Base-by-base conservation (phyloP, 2,797 vertebrate genomes). In the Margarornis squamiger region DNA sequence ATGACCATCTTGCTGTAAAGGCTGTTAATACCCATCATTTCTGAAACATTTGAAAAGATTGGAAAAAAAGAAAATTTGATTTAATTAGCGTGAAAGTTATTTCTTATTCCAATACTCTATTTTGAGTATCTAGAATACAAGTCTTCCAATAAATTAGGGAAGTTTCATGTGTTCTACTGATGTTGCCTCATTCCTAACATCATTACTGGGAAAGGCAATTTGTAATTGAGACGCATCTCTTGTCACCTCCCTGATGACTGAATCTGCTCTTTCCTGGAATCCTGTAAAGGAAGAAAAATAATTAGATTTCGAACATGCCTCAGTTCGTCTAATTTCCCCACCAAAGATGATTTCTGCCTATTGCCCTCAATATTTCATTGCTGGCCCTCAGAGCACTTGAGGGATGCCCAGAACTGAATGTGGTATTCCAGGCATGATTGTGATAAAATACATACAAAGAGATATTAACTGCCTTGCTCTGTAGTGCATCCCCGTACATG, bases 191-290 rank as follows among this genome's bases (percentile, higher is more conserved):
- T 74, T 94, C 77, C 85, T 87, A 72, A 36, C 14, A 26, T 45
- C 1, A 5, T 62, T 70, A 45, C 13, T 52, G 13, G 19, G 23
- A 86, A 70, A 75, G 2, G 3, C 0, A 0, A 12, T 58, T 75
- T 79, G 20, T 51, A 66, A 18, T 38, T 57, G 39, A 62, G 8
- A 68, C 9, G 1, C 6, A 55, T 48, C 12, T 49, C 48, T 52
- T 81, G 8, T 9, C 18, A 72, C 14, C 18, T 83, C 4, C 14
- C 7, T 32, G 41, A 5, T 39, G 62, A 58, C 4, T 38, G n/a
- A 81, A 63, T 70, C 14, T 72, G 7, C 9, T 80, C 5, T 77
- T 80, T 65, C 38, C 20, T 63, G 34, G 21, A 74, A 39, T 67
- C 20, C 3, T 52, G 18, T 67, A 76, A 90, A 49, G 32, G n/a